Base-by-base conservation (phyloP, 2,888 invertebrate species). In the Drosophila monieri region DNA sequence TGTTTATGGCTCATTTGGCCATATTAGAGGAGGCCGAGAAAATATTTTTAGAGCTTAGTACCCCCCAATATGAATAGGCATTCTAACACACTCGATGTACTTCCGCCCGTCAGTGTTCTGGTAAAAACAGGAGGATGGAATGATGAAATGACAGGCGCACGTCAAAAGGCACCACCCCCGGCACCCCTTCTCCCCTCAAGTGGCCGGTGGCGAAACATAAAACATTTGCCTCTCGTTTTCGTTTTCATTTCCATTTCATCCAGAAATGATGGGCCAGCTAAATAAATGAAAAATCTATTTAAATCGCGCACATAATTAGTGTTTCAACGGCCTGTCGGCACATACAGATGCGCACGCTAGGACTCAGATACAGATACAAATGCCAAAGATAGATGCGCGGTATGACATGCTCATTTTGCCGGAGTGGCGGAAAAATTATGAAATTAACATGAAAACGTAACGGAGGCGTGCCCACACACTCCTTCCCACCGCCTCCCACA, bases 271-370 rank as follows among this genome's bases (percentile, higher is more conserved):
- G 85, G 86, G 77, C 85, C 81, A 68, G 80, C 85, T 84, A 84
- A 84, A 84, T 84, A 85, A 85, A 85, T 81, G 76, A 85, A 87
- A 81, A 86, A 85, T 88, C 85, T 88, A 85, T 85, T 85, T 85
- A 85, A 85, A 85, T 85, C 84, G 81, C 81, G 88, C 85, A 85
- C 85, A 88, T 88, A 85, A 85, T 85, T 85, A 88, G 88, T 88
- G 84, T 85, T 85, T 85, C 88, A 85, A 76, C 85, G 72, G 87
- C 76, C 73, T 80, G 83, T 83, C 81, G 80, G 72, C 72, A 51
- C 52, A 49, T 44, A 39, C 48, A 55, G 48, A 39, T 54, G 39
- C 47, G 52, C 10, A 54, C 56, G 49, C 51, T 32, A 32, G 49
- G 58, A 30, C 43, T 23, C 32, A 12, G 39, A 18, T 44, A 47